Evolutionary conservation across 2,797 vertebrate species (phyloP), one percentile per base, ranked within the genome.

Genomic region (Centropyge bicolor): DNA sequence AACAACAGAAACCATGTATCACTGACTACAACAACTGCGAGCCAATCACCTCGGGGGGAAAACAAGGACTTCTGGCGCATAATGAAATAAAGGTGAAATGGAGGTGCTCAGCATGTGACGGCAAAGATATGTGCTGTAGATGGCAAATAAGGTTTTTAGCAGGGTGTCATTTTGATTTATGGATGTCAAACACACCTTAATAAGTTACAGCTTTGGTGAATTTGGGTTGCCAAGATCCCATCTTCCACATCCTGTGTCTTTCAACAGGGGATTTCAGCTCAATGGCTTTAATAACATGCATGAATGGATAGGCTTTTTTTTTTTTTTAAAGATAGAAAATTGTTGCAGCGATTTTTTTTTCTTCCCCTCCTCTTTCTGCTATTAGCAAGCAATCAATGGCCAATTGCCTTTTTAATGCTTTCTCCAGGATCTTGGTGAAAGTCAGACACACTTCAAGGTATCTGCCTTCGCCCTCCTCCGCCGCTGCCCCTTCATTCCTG

Each of bases 261-360:
- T 94, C 94, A 95, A 90, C 86, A 91, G 91, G 48, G 94, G 92
- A 96, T 95, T 96, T 95, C 94, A 96, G 93, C 93, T 95, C 94
- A 96, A 92, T 93, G 95, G 92, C 94, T 97, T 97, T 97, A 97
- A 97, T 98, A 97, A 96, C 96, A 97, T 96, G 96, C 96, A 97
- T 96, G 96, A 95, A 94, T 93, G 95, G 95, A 95, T 90, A 95
- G 90, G 91, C 92, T 88, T 82, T 84, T 95, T 95, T 95, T 51
- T 96, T 95, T 94, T 94, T 93, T n/a, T n/a, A 85, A 95, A 95
- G 94, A 94, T 71, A 76, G 38, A 84, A 73, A 93, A 94, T 94
- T 94, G 93, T 95, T 96, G 78, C 82, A 93, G 93, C 86, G 86
- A 90, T 93, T 96, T 96, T 96, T 61, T 68, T 94, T 90, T 92